These are phyloP conservation scores for Barnardius zonarius DNA, from an alignment of 2,113 vertebrate species.

Conservation along the genomic window DNA sequence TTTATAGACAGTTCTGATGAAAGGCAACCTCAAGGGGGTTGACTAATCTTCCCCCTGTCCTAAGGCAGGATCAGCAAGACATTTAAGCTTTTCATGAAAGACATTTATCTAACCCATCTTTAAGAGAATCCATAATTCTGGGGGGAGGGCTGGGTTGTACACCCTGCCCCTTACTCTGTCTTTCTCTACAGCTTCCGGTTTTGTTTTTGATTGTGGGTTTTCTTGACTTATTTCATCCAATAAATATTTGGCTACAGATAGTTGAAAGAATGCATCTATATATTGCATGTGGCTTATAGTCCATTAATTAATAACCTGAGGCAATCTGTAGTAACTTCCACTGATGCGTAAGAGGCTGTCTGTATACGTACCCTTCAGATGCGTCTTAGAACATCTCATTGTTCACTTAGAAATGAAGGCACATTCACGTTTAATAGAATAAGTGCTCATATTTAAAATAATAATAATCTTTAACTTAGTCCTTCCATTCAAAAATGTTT, in stretches of 20 bases:
- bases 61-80: constrained; percentile 41
- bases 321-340: neutral
- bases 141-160: neutral
- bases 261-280: neutral
- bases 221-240: neutral
- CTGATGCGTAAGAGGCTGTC: neutral
- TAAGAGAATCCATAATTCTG: constrained; percentile 13
- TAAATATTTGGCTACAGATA: neutral
- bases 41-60: constrained; percentile 33
- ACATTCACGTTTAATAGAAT: neutral
- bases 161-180: neutral
- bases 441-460: neutral
- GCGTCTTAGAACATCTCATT: neutral
- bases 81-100: constrained; percentile 50
- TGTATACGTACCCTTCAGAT: neutral
- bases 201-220: accelerated
- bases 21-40: constrained; percentile 17
- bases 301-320: neutral
- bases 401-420: neutral
- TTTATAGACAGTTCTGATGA: constrained; percentile 52
- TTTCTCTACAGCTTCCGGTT: neutral
- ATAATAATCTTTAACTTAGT: neutral
- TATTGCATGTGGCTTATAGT: neutral
- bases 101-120: constrained; percentile 40
- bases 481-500: neutral